Evolutionary conservation across 2,113 vertebrate species (phyloP).

Genomic region (Perca flavescens): DNA sequence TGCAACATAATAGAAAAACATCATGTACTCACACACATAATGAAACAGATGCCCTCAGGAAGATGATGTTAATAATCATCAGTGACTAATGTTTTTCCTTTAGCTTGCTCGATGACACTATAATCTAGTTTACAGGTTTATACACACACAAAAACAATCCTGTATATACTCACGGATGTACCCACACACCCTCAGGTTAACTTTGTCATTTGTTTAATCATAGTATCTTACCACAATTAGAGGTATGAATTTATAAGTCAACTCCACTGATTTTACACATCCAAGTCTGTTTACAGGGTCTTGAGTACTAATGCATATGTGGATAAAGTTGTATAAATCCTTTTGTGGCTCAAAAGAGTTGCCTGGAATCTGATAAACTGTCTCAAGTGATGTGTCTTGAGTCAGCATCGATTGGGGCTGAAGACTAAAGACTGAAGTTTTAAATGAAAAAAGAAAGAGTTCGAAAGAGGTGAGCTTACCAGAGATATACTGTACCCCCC

Average conservation of each 20-base stretch:
- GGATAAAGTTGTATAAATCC: not conserved
- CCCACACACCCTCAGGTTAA: not conserved
- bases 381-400: not conserved
- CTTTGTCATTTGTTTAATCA: not conserved
- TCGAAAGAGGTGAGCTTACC: no score
- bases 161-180: not conserved
- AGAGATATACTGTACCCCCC: no score
- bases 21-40: slow-evolving; percentile 37
- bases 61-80: slow-evolving; percentile 61
- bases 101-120: slow-evolving; percentile 31
- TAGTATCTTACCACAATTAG: not conserved
- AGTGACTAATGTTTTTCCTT: slow-evolving; percentile 67
- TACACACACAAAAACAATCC: slow-evolving; percentile 21
- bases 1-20: slow-evolving; percentile 35
- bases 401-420: no score
- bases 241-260: not conserved
- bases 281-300: not conserved
- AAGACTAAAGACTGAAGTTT: no score
- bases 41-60: slow-evolving; percentile 53
- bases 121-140: slow-evolving; percentile 21
- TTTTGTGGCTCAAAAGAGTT: not conserved
- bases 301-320: not conserved
- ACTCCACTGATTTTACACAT: not conserved
- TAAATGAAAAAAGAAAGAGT: no score
- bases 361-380: not conserved